Evolutionary conservation across 2,797 vertebrate species (phyloP).

Genomic region (Coregonus suidteri): DNA sequence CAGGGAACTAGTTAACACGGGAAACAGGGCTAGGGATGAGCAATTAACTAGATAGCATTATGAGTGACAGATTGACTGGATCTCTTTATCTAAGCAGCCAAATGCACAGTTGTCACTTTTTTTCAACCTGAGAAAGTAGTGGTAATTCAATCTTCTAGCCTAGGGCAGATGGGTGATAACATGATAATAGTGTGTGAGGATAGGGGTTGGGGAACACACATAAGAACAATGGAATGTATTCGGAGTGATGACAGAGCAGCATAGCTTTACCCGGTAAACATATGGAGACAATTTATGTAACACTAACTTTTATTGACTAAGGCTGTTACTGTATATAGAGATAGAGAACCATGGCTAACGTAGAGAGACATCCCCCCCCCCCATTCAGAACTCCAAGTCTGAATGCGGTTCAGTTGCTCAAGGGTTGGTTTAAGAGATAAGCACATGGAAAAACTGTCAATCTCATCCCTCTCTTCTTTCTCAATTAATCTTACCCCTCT

Average conservation of each 20-base stretch:
- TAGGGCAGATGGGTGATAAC: not conserved
- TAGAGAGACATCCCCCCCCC: too few relatives aligned
- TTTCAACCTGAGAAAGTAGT: conserved; percentile 29
- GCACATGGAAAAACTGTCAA: not conserved
- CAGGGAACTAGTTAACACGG: not conserved
- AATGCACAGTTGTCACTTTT: not conserved
- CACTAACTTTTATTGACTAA: not conserved
- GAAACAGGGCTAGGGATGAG: not conserved
- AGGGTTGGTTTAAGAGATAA: not conserved
- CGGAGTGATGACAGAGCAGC: not conserved
- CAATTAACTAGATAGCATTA: not conserved
- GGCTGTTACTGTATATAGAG: not conserved
- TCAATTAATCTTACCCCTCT: not conserved
- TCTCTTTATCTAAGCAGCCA: not conserved
- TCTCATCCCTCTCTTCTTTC: not conserved
- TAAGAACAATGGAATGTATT: not conserved
- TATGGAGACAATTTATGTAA: not conserved
- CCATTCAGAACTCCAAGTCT: not conserved
- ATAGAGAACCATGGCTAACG: not conserved
- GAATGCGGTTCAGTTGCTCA: not conserved
- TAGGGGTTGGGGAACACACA: not conserved
- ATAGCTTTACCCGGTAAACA: not conserved
- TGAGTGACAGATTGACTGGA: not conserved
- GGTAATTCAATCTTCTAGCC: conserved; percentile 36
- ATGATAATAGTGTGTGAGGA: not conserved